Evolutionary conservation across 2,797 vertebrate species (phyloP).

Genomic region (Diplodus sargus): DNA sequence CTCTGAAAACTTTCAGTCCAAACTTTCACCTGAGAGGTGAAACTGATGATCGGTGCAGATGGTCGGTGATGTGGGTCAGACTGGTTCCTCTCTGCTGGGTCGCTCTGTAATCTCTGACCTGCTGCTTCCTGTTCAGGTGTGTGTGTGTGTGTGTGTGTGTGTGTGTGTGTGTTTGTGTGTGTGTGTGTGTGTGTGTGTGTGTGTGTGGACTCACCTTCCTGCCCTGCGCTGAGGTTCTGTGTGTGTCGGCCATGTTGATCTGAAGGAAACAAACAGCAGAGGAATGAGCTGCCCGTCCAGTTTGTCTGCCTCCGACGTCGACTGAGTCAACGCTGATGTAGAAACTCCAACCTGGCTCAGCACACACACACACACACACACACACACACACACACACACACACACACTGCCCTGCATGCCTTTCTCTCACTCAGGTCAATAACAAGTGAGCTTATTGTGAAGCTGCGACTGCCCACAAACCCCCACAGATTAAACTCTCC

Average conservation of each 20-base stretch:
- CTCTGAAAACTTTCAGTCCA: background rate
- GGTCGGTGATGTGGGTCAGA: background rate
- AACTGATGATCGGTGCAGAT: no score
- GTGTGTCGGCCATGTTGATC: slow-evolving; percentile 90
- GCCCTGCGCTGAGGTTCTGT: slow-evolving; percentile 78
- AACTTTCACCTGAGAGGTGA: background rate
- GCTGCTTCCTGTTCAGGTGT: slow-evolving; percentile 14
- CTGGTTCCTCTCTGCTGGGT: background rate
- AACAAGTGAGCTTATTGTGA: slow-evolving; percentile 59
- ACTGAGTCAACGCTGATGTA: slow-evolving; percentile 53
- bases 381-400: slow-evolving; percentile 47
- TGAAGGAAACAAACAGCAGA: slow-evolving; percentile 38
- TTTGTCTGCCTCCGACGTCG: slow-evolving; percentile 26
- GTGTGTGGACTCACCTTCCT: slow-evolving; percentile 84
- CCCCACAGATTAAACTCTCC: background rate
- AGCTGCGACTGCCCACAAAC: slow-evolving; percentile 12
- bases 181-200: no score
- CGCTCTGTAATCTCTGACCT: background rate
- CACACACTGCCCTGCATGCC: slow-evolving; percentile 32
- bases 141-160: no score
- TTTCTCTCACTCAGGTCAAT: slow-evolving; percentile 48
- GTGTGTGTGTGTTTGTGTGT: background rate
- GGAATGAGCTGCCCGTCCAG: slow-evolving; percentile 45
- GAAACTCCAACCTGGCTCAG: slow-evolving; percentile 45
- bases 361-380: slow-evolving; percentile 33